Evolutionary conservation across 2,888 invertebrate genomes (phyloP).

Genomic region (Amblyteles armatorius): DNA sequence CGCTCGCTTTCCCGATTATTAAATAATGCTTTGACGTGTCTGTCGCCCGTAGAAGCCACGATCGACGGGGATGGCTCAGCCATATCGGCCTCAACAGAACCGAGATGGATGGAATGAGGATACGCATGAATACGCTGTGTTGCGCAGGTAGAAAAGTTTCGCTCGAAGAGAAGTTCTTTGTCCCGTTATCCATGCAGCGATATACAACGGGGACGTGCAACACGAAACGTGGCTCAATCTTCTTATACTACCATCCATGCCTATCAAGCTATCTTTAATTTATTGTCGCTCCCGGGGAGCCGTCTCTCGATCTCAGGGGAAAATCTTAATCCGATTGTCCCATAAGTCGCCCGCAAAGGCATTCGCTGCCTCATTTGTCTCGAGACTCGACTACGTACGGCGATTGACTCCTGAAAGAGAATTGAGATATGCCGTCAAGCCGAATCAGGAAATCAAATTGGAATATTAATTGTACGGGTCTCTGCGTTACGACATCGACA

Average conservation of each 20-base stretch:
- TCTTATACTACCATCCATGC: conserved; percentile 37
- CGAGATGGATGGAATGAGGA: conserved; percentile 1
- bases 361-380: conserved; percentile 30
- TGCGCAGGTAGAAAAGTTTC: not conserved
- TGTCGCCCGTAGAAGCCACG: conserved; percentile 24
- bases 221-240: conserved; percentile 21
- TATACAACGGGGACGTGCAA: conserved; percentile 12
- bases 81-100: not conserved
- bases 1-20: conserved; percentile 59
- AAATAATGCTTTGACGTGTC: conserved; percentile 62
- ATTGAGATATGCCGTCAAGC: not conserved
- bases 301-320: conserved; percentile 5
- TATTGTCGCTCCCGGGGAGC: conserved; percentile 43
- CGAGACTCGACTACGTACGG: conserved; percentile 8
- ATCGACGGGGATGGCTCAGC: conserved; percentile 6
- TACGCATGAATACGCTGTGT: not conserved
- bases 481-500: not conserved
- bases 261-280: conserved; percentile 67
- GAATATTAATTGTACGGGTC: conserved; percentile 2
- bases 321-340: conserved; percentile 47
- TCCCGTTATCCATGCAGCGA: conserved; percentile 25
- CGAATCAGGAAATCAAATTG: not conserved
- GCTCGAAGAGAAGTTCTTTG: conserved; percentile 3
- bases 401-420: conserved; percentile 31
- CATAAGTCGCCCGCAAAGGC: not conserved